phyloP scores from a whole-genome alignment of 2,113 vertebrate genomes.

The Okapia johnstoni region DNA sequence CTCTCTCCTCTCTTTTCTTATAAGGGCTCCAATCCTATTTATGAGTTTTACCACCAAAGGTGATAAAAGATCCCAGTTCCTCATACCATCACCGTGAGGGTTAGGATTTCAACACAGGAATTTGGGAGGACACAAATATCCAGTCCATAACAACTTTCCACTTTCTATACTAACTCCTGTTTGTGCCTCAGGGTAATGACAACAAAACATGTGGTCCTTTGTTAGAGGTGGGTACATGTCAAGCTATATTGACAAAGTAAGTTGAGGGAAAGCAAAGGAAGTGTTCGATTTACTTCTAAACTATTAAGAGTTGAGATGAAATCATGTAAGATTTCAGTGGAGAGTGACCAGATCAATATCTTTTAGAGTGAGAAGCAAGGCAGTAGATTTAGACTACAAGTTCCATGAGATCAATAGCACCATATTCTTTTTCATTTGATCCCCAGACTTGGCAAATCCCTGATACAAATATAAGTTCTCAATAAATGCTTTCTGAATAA shows the following conservation, averaged over 20 bases:
- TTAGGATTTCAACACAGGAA: neutral
- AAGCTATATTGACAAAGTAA: neutral
- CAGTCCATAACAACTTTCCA: neutral
- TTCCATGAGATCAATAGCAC: neutral
- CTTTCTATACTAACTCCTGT: neutral
- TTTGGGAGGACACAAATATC: neutral
- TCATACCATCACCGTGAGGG: neutral
- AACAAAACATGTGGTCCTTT: neutral
- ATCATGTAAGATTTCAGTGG: neutral
- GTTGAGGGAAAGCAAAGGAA: neutral
- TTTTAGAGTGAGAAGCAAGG: neutral
- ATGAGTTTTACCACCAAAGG: neutral
- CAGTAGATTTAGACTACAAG: neutral
- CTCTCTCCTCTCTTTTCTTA: neutral
- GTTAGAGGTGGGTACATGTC: neutral
- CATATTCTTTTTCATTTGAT: neutral
- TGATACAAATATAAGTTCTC: constrained; percentile 13
- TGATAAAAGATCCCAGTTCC: neutral
- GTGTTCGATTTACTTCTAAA: neutral
- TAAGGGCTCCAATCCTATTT: neutral
- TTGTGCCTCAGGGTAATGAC: neutral
- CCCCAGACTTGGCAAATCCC: neutral
- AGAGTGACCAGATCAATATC: neutral
- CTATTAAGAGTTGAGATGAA: neutral
- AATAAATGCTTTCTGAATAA: constrained; percentile 23